phyloP scores from a whole-genome alignment of 2,888 invertebrate species.

The Drosophila eohydei region DNA sequence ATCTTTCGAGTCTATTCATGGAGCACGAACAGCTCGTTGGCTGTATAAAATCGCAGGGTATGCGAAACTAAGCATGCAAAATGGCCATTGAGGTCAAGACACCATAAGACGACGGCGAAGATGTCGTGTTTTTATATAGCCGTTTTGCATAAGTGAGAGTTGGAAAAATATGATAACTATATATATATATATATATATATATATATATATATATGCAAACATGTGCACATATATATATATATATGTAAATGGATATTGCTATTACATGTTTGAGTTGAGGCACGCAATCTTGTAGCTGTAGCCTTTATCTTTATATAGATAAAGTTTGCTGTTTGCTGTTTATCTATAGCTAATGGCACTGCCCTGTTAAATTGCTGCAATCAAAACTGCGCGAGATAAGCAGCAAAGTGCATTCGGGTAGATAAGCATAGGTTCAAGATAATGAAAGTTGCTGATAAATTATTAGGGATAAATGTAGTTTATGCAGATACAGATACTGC shows the following conservation, averaged over 20 bases:
- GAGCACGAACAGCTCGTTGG: not conserved
- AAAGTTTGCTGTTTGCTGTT: not conserved
- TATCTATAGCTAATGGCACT: constrained; percentile 10
- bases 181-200: constrained; percentile 1
- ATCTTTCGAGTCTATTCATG: not conserved
- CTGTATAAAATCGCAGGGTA: constrained; percentile 15
- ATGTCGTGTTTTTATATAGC: not conserved
- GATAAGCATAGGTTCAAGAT: constrained; percentile 7
- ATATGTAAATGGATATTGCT: not conserved
- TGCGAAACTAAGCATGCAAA: constrained; percentile 41
- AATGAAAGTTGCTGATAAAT: constrained; percentile 1
- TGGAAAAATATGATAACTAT: constrained; percentile 32
- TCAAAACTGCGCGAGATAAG: constrained; percentile 6
- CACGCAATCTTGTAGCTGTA: constrained; percentile 34
- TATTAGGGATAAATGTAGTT: not conserved
- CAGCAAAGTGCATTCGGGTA: not conserved
- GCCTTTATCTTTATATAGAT: constrained; percentile 1
- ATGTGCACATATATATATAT: constrained; percentile 3
- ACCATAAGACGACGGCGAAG: constrained; percentile 32
- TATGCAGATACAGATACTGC: not conserved
- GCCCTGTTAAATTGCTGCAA: constrained; percentile 4
- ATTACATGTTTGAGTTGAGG: not conserved
- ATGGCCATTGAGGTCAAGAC: constrained; percentile 64
- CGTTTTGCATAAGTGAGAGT: constrained; percentile 23
- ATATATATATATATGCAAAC: constrained; percentile 6